Evolutionary conservation across 2,888 invertebrate genomes (phyloP), one percentile per base, ranked within the genome.

Genomic region (Tetragonisca angustula): DNA sequence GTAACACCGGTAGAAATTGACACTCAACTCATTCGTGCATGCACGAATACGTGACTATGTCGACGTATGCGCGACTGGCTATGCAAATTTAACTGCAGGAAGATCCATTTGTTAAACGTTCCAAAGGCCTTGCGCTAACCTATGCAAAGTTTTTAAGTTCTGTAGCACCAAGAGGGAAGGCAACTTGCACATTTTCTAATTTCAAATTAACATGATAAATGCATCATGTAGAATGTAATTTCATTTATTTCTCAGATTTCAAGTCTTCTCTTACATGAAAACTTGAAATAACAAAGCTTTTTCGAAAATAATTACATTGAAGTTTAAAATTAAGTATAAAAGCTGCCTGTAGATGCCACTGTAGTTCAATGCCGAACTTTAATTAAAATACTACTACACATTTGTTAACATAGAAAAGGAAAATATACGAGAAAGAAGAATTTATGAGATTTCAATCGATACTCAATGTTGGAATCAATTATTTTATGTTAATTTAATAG

Each of bases 21-120:
- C 89, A 90, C 84, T 49, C 87, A 83, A 83, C 88, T 88, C 43
- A 43, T 43, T 43, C 84, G 49, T 68, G 64, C 80, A 70, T 73
- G 70, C 71, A 78, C 73, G 84, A 85, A 85, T 85, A 83, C 78
- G 83, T 72, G 88, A 83, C 86, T 78, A 56, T 81, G 77, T 79
- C 74, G 83, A 85, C 82, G 84, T 81, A 86, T 82, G 88, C 88
- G 91, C 90, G 87, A 90, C 87, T 89, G 87, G 84, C 87, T 92
- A 93, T 93, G 93, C 91, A 92, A 93, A 93, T 93, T 93, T 93
- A 92, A 93, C 85, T 91, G 89, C 93, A 93, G 93, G 93, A 93
- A 92, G 92, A 93, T 91, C 91, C 92, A 90, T 92, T 91, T 86
- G 90, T 90, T 90, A 88, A 92, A 89, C 86, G 89, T 83, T 80